These are phyloP conservation scores for Menura novaehollandiae DNA, from an alignment of 2,113 vertebrate genomes.

Conservation along the genomic window DNA sequence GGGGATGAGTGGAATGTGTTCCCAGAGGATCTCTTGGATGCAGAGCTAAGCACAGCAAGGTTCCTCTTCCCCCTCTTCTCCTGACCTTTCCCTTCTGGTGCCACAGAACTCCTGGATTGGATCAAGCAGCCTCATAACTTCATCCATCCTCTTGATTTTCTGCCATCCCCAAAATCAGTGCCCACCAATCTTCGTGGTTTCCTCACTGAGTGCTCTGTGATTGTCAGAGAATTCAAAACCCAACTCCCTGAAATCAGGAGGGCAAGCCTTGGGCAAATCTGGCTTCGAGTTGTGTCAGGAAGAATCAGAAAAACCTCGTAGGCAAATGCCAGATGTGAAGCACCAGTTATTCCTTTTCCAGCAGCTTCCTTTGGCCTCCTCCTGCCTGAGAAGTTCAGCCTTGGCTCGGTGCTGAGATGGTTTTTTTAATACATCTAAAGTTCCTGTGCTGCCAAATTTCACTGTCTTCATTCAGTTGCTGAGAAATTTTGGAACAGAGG, in stretches of 20 bases:
- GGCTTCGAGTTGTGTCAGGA: neutral
- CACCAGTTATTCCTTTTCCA: neutral
- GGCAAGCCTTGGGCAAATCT: neutral
- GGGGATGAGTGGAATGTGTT: neutral
- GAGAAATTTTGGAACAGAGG: neutral
- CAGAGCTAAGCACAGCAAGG: accelerated
- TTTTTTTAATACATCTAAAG: accelerated
- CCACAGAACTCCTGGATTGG: neutral
- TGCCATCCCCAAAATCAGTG: too few species aligned
- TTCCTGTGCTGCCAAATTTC: neutral
- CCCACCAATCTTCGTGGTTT: neutral
- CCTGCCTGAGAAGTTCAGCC: neutral
- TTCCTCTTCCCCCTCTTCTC: neutral
- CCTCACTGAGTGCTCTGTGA: accelerated
- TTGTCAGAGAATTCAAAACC: neutral
- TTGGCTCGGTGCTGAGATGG: neutral
- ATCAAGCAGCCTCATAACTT: neutral
- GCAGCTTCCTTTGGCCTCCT: too few species aligned
- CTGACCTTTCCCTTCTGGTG: neutral
- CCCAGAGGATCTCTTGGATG: neutral
- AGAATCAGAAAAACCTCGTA: neutral
- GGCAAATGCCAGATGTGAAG: neutral
- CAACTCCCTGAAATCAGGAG: accelerated
- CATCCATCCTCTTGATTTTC: neutral
- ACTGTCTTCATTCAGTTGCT: neutral